phyloP scores from a whole-genome alignment of 2,888 invertebrate genomes.

The Scaeva pyrastri region DNA sequence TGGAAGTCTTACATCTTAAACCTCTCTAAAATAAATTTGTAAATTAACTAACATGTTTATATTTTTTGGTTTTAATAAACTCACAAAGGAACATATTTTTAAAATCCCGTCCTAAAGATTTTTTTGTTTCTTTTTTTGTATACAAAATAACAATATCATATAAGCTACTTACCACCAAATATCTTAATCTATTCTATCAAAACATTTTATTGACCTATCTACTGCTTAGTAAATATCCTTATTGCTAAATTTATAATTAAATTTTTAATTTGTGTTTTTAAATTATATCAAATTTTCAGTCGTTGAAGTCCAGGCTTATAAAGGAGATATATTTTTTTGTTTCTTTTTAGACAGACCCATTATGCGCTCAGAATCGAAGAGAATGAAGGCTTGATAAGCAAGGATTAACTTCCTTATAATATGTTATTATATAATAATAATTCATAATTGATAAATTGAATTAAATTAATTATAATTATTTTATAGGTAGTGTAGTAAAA shows the following conservation, averaged over 20 bases:
- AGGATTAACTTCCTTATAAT: slow-evolving; percentile 18
- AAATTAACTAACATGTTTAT: background rate
- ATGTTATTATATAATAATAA: too few relatives aligned
- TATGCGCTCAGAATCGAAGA: slow-evolving; percentile 44
- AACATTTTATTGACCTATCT: slow-evolving; percentile 34
- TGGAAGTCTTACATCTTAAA: background rate
- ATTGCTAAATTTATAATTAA: slow-evolving; percentile 8
- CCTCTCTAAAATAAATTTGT: background rate
- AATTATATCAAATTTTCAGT: background rate
- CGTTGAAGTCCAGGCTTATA: background rate
- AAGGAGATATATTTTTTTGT: background rate
- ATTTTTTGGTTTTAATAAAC: background rate
- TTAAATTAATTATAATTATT: background rate
- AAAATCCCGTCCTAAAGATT: slow-evolving; percentile 10
- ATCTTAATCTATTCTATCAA: slow-evolving; percentile 39
- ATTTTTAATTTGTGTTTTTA: background rate
- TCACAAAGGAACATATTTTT: background rate
- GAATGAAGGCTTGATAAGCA: slow-evolving; percentile 50
- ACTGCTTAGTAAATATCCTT: slow-evolving; percentile 37
- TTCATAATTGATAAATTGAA: background rate
- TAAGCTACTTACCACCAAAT: slow-evolving; percentile 41
- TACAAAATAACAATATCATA: slow-evolving; percentile 14
- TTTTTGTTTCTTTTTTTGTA: background rate
- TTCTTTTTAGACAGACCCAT: slow-evolving; percentile 19
- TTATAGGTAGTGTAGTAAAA: slow-evolving; percentile 16